phyloP scores from a whole-genome alignment of 2,888 invertebrate species.

The Diloba caeruleocephala region DNA sequence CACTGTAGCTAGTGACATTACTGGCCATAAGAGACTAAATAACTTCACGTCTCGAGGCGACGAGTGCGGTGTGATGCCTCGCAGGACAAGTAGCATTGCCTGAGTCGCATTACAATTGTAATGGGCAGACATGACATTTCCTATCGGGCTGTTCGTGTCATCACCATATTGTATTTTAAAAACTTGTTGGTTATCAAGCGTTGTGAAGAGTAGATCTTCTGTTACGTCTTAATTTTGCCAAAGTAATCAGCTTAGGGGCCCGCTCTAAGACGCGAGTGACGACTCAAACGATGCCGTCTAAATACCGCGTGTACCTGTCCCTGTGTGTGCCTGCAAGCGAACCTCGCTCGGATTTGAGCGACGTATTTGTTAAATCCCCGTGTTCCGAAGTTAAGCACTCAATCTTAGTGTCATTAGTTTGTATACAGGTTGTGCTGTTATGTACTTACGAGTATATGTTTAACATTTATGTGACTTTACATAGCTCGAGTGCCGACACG shows the following conservation, averaged over 20 bases:
- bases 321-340: not conserved
- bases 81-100: no score
- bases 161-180: no score
- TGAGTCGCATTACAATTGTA: no score
- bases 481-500: no score
- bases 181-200: no score
- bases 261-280: slow-evolving; percentile 3
- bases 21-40: no score
- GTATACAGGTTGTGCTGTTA: not conserved
- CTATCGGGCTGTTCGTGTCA: no score
- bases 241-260: slow-evolving; percentile 5
- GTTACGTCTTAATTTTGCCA: not conserved
- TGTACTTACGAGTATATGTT: not conserved
- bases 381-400: not conserved
- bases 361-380: not conserved
- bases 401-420: not conserved
- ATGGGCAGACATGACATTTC: no score
- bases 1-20: no score
- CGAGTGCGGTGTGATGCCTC: no score
- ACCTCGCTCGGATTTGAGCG: not conserved
- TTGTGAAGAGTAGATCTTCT: no score
- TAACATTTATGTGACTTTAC: not conserved
- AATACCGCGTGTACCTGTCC: not conserved
- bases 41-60: no score
- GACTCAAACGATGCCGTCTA: slow-evolving; percentile 1